Percentiles rank a stretch among this genome's conserved stretches.
phyloP scores from a whole-genome alignment of 2,113 vertebrate species.

The Pelecanus crispus region DNA sequence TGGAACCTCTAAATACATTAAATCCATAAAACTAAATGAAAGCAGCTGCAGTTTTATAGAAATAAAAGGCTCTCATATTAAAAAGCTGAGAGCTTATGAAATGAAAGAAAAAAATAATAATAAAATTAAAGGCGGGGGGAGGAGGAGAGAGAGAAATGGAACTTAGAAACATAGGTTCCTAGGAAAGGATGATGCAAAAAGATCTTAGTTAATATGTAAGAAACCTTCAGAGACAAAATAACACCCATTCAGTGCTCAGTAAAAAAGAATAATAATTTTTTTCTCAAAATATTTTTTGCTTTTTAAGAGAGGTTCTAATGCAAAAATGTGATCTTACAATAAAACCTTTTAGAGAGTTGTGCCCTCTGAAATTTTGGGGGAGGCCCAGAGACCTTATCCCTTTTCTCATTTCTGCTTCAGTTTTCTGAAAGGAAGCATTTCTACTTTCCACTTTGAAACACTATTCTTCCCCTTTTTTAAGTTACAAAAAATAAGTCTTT shows the following conservation, averaged over 20 bases:
- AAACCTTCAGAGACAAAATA: conserved; percentile 22
- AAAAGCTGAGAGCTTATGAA: conserved; percentile 73
- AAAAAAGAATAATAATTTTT: not conserved
- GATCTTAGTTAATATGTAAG: not conserved
- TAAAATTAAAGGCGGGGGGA: conserved; percentile 43
- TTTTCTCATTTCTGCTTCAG: not conserved
- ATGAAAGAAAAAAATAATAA: conserved; percentile 68
- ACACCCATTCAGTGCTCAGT: not conserved
- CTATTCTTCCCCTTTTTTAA: not conserved
- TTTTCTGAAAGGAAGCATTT: not conserved
- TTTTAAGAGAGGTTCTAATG: not conserved
- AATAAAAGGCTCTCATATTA: conserved; percentile 75
- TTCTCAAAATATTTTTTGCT: not conserved
- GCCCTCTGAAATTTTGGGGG: not conserved
- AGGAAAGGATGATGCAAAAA: conserved; percentile 11
- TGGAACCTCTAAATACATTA: conserved; percentile 68
- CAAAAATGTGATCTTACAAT: not conserved
- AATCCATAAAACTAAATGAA: conserved; percentile 79
- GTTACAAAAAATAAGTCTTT: not conserved
- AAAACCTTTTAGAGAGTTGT: not conserved
- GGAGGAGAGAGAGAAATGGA: not conserved
- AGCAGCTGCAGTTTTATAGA: conserved; percentile 75
- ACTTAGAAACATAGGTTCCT: conserved; percentile 54
- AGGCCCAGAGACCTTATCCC: not conserved
- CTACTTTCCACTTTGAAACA: not conserved